A percentile compares a stretch with the other conserved stretches of the same genome.
These are phyloP conservation scores for Rhodinocichla rosea DNA, from an alignment of 2,113 vertebrate genomes.

Conservation along the genomic window DNA sequence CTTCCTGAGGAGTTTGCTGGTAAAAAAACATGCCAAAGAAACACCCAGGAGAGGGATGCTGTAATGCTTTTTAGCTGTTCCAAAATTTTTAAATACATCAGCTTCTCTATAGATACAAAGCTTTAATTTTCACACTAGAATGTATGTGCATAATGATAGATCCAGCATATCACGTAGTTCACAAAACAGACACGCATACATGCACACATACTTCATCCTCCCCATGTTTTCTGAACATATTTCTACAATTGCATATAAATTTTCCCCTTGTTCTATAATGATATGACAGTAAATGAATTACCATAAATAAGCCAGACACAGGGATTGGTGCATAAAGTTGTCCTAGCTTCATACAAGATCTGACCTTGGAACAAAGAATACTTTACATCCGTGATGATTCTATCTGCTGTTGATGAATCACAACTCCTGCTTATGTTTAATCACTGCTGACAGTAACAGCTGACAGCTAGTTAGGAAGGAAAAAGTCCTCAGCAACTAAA, in stretches of 20 bases:
- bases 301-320: slow-evolving; percentile 42
- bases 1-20: neutral
- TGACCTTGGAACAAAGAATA: slow-evolving; percentile 66
- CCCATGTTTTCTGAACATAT: neutral
- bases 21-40: neutral
- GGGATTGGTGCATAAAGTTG: slow-evolving; percentile 39
- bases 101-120: neutral
- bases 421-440: slow-evolving; percentile 71
- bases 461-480: slow-evolving; percentile 67
- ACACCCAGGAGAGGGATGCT: neutral
- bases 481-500: slow-evolving; percentile 26
- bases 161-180: neutral
- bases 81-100: neutral
- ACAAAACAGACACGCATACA: neutral
- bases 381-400: slow-evolving; percentile 61
- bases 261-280: slow-evolving; percentile 25
- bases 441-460: slow-evolving; percentile 70
- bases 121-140: neutral
- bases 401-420: slow-evolving; percentile 71
- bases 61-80: neutral
- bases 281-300: slow-evolving; percentile 51
- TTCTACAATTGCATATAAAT: slow-evolving; percentile 15
- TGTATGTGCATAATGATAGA: neutral
- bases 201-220: neutral
- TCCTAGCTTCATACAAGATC: slow-evolving; percentile 43